Evolutionary conservation across 1,140 invertebrate genomes (phyloP), one percentile per base, ranked within the genome.

Genomic region (Planococcus citri): DNA sequence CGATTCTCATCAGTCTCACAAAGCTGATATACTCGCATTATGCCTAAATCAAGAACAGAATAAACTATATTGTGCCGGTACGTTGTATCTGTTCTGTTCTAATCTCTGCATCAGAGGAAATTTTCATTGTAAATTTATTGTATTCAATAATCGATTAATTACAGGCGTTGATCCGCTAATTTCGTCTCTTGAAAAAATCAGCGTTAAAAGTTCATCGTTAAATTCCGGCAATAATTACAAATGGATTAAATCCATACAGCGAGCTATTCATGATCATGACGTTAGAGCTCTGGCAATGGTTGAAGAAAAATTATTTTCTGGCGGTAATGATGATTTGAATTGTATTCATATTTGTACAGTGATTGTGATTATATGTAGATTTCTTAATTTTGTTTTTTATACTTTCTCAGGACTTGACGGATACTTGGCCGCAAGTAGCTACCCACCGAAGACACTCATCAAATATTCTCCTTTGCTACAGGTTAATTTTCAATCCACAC

Each of bases 251-350:
- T 88, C 87, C 70, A 82, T 88, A 9, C 87, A 91, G 73, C 82
- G 88, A 70, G 82, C 85, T 74, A 84, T 91, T 29, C 92, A 95
- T 78, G 84, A 86, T 24, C 90, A 95, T 77, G 92, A 94, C 79
- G 89, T 95, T 0, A 81, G 88, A 73, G 82, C 87, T 8, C 77
- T 95, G 29, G 79, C 83, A 2, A 77, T 88, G 27, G 79, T 83
- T 72, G 80, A 82, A 27, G 81, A 83, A 1, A 85, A 85, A 74
- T 78, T 95, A 24, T 85, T 88, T 75, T 94, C 91, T 1, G 89
- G 85, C 72, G 92, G 83, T 83, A 76, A 71, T 24, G 57, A 29
- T 14, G 9, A 60, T 37, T 37, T 14, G 33, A n/a, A 51, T 51
- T 51, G 10, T 33, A 6, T 64, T 20, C 6, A 20, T 60, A 60